Evolutionary conservation across 2,888 invertebrate species (phyloP).

Genomic region (Gerris lacustris): DNA sequence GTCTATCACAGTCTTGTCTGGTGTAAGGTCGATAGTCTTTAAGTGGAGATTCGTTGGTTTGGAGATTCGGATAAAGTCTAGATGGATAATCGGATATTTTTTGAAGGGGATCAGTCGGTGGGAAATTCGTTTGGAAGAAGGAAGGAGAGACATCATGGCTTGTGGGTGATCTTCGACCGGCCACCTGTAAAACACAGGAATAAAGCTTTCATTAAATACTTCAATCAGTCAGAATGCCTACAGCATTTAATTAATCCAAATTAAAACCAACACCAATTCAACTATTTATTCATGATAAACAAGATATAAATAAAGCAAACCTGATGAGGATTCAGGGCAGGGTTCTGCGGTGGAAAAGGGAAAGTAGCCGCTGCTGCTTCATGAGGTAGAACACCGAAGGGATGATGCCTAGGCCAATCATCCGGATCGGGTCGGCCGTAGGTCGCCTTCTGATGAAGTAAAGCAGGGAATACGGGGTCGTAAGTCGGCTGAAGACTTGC

Average conservation of each 20-base stretch:
- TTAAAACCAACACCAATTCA: too few species aligned
- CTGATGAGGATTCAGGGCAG: neutral
- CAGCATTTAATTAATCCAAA: too few species aligned
- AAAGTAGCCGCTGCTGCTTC: slow-evolving; percentile 59
- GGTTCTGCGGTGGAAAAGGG: slow-evolving; percentile 38
- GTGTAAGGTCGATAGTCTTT: slow-evolving; percentile 36
- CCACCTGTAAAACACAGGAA: neutral
- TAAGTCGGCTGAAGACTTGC: slow-evolving; percentile 49
- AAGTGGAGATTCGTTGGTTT: slow-evolving; percentile 40
- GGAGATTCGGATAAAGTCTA: slow-evolving; percentile 38
- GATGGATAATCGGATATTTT: slow-evolving; percentile 33
- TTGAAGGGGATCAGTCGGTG: slow-evolving; percentile 32
- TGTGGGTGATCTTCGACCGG: neutral
- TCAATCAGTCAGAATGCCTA: too few species aligned
- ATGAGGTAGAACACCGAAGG: slow-evolving; percentile 65
- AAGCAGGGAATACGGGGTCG: slow-evolving; percentile 68
- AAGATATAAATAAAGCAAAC: neutral
- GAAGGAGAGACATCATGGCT: neutral
- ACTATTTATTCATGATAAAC: too few species aligned
- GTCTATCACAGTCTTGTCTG: slow-evolving; percentile 35
- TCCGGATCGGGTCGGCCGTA: slow-evolving; percentile 31
- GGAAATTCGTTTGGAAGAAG: slow-evolving; percentile 34
- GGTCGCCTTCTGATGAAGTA: slow-evolving; percentile 58
- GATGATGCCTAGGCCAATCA: slow-evolving; percentile 44
- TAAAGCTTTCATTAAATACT: too few species aligned